phyloP scores from a whole-genome alignment of 2,797 vertebrate species.

The Alca torda region DNA sequence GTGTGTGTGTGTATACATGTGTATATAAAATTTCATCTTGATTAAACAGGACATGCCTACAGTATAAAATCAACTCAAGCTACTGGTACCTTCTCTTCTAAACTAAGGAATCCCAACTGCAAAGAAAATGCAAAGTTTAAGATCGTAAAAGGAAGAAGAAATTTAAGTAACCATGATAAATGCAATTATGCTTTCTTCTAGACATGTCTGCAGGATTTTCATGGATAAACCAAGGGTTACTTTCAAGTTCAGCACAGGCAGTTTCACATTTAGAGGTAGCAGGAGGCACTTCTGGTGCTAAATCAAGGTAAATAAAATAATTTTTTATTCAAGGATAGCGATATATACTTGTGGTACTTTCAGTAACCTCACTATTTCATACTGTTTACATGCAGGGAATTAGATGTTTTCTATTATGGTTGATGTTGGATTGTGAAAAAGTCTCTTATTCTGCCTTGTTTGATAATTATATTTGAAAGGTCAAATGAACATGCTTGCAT shows the following conservation, averaged over 20 bases:
- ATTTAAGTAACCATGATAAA: background rate
- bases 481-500: background rate
- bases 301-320: conserved; percentile 72
- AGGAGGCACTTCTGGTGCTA: conserved; percentile 60
- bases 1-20: background rate
- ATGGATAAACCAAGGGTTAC: conserved; percentile 78
- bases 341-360: background rate
- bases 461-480: background rate
- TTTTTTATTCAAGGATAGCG: background rate
- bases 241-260: conserved; percentile 73
- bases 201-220: conserved; percentile 80
- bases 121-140: background rate
- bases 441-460: background rate
- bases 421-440: background rate
- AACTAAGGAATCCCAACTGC: background rate
- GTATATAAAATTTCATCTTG: background rate
- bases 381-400: background rate
- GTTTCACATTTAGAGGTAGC: conserved; percentile 61
- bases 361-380: background rate
- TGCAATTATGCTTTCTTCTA: conserved; percentile 36
- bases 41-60: background rate
- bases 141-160: background rate
- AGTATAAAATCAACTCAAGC: background rate
- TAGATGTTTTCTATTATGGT: background rate
- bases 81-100: background rate